Conservation (phyloP, 1,140 invertebrate genomes). For the Bombus sylvicola region DNA sequence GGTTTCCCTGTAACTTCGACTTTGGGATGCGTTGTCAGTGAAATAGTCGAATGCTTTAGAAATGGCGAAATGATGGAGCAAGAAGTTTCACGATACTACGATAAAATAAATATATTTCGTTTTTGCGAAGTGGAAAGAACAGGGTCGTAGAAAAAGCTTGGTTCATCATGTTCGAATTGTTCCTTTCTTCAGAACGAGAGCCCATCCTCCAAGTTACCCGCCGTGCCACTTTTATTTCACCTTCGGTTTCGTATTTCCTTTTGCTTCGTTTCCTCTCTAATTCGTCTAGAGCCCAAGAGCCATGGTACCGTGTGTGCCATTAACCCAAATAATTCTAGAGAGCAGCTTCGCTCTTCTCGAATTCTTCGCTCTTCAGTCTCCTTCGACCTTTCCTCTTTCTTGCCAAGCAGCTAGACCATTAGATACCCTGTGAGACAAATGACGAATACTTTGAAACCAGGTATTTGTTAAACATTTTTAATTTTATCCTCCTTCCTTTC, state of each 20-base stretch:
- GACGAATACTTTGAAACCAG: not conserved
- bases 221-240: not conserved
- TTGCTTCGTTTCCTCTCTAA: conserved; percentile 56
- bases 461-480: not conserved
- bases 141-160: not conserved
- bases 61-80: not conserved
- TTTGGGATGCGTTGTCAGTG: not conserved
- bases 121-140: not conserved
- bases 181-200: not conserved
- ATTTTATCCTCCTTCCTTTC: not conserved
- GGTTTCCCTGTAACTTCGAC: not conserved
- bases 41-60: too few relatives aligned
- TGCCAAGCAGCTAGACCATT: too few relatives aligned
- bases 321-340: conserved; percentile 70
- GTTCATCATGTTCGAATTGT: not conserved
- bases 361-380: conserved; percentile 22
- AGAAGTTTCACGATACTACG: not conserved
- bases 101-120: not conserved
- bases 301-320: conserved; percentile 59
- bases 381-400: not conserved
- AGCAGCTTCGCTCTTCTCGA: conserved; percentile 10
- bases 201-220: not conserved
- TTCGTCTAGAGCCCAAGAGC: conserved; percentile 45
- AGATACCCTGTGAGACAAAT: not conserved
- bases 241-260: conserved; percentile 48